Base-by-base conservation (phyloP, 2,888 invertebrate genomes). In the Drosophila infuscata region DNA sequence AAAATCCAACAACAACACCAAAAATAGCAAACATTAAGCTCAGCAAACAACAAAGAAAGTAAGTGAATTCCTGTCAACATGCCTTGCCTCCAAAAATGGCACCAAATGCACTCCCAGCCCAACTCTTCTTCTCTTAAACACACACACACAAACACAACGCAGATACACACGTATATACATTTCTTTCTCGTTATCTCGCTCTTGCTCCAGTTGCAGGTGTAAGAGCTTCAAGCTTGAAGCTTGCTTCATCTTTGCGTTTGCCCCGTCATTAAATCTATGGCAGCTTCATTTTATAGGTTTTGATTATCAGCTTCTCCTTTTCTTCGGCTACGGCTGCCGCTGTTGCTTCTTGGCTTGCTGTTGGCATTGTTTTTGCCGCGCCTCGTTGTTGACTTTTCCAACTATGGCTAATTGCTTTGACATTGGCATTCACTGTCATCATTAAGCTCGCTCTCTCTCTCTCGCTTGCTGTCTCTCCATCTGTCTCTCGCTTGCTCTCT, bases 401-500 rank as follows among this genome's bases (percentile, higher is more conserved):
- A 90, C 90, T 89, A 88, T 81, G 77, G 86, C 84, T 89, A 89
- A 89, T 89, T 89, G 87, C 88, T 87, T 88, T 89, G 88, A 89
- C 88, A 88, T 88, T 88, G 88, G 88, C 87, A 87, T 88, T 87
- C 87, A 76, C 72, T 35, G 62, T 66, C 56, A 49, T 49, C 65
- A 36, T 67, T 54, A 38, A 48, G 63, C 59, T 69, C 53, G 57
- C 61, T 56, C 72, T 62, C 67, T 73, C 51, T 73, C 51, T 52
- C 41, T 29, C 36, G n/a, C 15, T 30, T 32, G 20, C 33, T 20
- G 46, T 30, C 33, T 36, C 32, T 36, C 49, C 52, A 36, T 49
- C 29, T 20, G 46, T 30, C 33, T 36, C 32, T 36, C 49, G 54
- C 36, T 49, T 49, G 33, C 43, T 53, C 29, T 52, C 54, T 43